Evolutionary conservation across 30 jellyfish, hydroid and myxozoan species (phyloP).

Genomic region (Pseudorhiza aurosa): DNA sequence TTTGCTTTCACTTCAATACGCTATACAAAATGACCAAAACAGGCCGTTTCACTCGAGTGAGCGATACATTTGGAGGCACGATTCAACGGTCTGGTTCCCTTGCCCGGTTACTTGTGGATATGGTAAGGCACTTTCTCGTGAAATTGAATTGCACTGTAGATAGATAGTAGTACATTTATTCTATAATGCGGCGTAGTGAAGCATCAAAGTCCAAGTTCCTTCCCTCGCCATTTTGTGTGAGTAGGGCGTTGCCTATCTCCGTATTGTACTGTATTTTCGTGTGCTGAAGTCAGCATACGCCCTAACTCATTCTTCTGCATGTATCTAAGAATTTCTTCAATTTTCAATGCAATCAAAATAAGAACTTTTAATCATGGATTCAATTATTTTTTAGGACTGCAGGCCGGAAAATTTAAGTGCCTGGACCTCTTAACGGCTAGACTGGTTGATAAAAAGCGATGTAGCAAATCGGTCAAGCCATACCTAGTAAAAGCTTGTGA

Average conservation of each 20-base stretch:
- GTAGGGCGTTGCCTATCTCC: too few relatives aligned
- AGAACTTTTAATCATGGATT: neutral
- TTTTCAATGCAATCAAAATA: neutral
- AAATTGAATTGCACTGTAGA: too few relatives aligned
- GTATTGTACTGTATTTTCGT: too few relatives aligned
- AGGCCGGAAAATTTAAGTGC: conserved; percentile 43
- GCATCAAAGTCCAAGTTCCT: too few relatives aligned
- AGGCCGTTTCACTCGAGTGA: conserved; percentile 54
- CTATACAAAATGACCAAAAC: conserved; percentile 43
- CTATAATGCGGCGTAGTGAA: too few relatives aligned
- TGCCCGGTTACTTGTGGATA: conserved; percentile 61
- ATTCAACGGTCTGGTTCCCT: conserved; percentile 44
- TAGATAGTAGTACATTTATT: too few relatives aligned
- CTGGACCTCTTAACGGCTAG: conserved; percentile 20
- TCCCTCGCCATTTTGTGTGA: too few relatives aligned
- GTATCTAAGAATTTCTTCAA: too few relatives aligned
- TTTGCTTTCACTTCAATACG: conserved; percentile 38
- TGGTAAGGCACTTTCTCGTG: conserved; percentile 36
- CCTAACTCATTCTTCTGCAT: neutral
- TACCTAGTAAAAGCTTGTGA: conserved; percentile 54
- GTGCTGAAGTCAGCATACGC: neutral
- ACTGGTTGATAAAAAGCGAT: conserved; percentile 7
- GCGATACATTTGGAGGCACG: conserved; percentile 63
- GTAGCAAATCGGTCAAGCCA: conserved; percentile 48
- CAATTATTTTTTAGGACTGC: conserved; percentile 38